Evolutionary conservation across 2,113 vertebrate genomes (phyloP).

Genomic region (Eptesicus fuscus): DNA sequence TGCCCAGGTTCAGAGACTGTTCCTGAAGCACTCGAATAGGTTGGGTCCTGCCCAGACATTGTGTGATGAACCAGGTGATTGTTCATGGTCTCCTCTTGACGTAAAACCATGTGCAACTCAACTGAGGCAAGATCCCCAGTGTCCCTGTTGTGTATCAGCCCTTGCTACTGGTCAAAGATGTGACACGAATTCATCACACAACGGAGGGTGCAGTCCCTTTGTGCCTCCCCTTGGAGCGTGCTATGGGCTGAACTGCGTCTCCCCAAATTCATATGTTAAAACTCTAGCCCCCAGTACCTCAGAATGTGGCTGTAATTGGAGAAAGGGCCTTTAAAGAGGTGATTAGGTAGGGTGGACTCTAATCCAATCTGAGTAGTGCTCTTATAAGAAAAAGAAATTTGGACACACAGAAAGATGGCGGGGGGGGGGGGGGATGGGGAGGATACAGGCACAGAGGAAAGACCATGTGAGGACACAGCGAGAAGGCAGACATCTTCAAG

Average conservation of each 20-base stretch:
- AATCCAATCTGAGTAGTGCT: not conserved
- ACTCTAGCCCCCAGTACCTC: not conserved
- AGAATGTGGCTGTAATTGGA: not conserved
- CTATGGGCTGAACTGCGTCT: not conserved
- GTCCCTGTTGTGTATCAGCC: not conserved
- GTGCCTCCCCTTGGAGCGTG: not conserved
- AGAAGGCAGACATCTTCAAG: not conserved
- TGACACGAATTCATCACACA: not conserved
- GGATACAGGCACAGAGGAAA: not conserved
- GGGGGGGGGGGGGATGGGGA: rapidly evolving
- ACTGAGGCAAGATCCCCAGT: not conserved
- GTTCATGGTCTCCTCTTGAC: not conserved
- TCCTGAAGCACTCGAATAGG: not conserved
- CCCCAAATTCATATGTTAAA: not conserved
- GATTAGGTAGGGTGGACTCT: not conserved
- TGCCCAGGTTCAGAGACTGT: not conserved
- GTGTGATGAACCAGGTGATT: not conserved
- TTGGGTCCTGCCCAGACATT: not conserved
- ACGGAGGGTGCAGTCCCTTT: not conserved
- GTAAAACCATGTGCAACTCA: not conserved
- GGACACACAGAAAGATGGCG: not conserved
- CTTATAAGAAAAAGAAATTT: not conserved
- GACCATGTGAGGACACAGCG: rapidly evolving
- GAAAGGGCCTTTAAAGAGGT: not conserved
- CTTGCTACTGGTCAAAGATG: not conserved